Evolutionary conservation across 2,888 invertebrate species (phyloP).

Genomic region (Spodoptera exigua): DNA sequence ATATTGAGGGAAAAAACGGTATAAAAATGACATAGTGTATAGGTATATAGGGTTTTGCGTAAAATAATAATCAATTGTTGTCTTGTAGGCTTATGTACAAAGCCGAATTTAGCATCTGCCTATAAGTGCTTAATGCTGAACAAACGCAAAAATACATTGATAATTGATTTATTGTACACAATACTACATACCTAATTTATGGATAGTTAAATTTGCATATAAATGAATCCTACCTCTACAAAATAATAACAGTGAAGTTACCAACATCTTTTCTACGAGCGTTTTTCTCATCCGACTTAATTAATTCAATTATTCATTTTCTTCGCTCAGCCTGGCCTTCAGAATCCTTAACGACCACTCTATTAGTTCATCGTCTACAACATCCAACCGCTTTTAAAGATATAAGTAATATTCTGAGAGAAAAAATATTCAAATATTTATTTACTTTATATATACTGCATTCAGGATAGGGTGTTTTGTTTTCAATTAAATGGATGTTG

Average conservation of each 20-base stretch:
- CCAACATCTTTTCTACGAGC: not conserved
- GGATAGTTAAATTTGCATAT: too few relatives aligned
- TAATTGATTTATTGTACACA: too few relatives aligned
- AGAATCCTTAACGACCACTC: slow-evolving; percentile 11
- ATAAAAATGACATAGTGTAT: slow-evolving; percentile 50
- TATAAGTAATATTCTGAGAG: not conserved
- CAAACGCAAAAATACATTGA: too few relatives aligned
- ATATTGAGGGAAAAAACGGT: slow-evolving; percentile 41
- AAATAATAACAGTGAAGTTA: slow-evolving; percentile 6
- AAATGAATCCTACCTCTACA: too few relatives aligned
- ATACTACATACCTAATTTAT: too few relatives aligned
- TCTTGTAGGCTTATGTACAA: too few relatives aligned
- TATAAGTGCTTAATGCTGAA: too few relatives aligned
- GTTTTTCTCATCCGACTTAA: not conserved
- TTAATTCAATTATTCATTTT: slow-evolving; percentile 27
- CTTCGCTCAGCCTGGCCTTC: slow-evolving; percentile 1
- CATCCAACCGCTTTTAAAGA: not conserved
- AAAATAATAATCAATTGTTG: slow-evolving; percentile 4
- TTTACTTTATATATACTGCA: too few relatives aligned
- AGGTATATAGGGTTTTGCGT: slow-evolving; percentile 35
- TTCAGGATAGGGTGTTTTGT: too few relatives aligned
- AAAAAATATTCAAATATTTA: too few relatives aligned
- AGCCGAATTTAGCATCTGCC: too few relatives aligned
- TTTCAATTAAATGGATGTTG: too few relatives aligned
- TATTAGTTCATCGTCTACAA: slow-evolving; percentile 8